Conservation (phyloP, 2,888 invertebrate genomes). For the Catocala sponsa region DNA sequence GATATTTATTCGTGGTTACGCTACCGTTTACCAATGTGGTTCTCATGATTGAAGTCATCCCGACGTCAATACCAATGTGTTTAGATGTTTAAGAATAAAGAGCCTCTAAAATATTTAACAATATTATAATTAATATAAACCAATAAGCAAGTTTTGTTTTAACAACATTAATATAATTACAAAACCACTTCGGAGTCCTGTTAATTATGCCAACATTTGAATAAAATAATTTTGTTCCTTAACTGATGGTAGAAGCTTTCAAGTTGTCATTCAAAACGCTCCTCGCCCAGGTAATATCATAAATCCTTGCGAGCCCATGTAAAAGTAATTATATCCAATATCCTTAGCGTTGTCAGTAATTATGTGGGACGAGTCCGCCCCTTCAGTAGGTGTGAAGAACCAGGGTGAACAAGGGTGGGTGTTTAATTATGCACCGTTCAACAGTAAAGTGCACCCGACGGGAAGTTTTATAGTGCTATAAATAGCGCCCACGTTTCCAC, state of each 20-base stretch:
- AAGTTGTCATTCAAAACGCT: neutral
- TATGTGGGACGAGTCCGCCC: slow-evolving; percentile 48
- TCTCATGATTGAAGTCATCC: no score
- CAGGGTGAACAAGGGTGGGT: slow-evolving; percentile 30
- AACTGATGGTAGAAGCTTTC: slow-evolving; percentile 1
- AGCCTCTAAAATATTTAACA: no score
- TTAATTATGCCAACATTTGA: slow-evolving; percentile 13
- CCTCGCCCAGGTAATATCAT: slow-evolving; percentile 10
- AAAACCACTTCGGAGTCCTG: slow-evolving; percentile 7
- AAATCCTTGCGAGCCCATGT: slow-evolving; percentile 19
- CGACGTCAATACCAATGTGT: no score
- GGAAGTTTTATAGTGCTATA: slow-evolving; percentile 62
- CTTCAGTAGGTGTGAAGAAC: slow-evolving; percentile 52
- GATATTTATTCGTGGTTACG: no score
- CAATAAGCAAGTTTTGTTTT: neutral
- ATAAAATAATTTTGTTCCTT: slow-evolving; percentile 6
- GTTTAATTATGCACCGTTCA: slow-evolving; percentile 72
- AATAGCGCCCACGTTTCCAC: slow-evolving; percentile 43
- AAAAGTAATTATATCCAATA: slow-evolving; percentile 43
- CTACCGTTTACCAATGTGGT: no score
- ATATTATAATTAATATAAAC: no score
- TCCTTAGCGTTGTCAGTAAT: slow-evolving; percentile 46
- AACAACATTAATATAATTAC: slow-evolving; percentile 5
- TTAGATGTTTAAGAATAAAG: no score
- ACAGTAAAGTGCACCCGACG: slow-evolving; percentile 64